Base-by-base conservation (phyloP, 1,140 invertebrate species). In the Hydropsyche tenuis region DNA sequence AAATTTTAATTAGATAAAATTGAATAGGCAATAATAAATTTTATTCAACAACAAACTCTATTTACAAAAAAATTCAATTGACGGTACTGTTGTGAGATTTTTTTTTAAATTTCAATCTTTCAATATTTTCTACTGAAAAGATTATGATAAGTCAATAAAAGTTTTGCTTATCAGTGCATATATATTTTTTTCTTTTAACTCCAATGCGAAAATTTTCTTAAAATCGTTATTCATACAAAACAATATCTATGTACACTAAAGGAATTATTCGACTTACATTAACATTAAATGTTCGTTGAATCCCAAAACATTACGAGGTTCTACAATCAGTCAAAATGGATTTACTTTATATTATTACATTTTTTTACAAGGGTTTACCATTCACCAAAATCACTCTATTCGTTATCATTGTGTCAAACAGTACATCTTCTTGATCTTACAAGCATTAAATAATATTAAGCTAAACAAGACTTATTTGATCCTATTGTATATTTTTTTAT, bases 291-390 rank as follows among this genome's bases (percentile, higher is more conserved):
- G 7, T 25, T 60, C 56, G 56, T 60, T 60, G 56, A 60, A 60
- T 60, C 7, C 23, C 23, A 18, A 60, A 27, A 18, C 12, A 22
- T 14, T 14, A 60, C 23, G 23, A 60, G 56, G 23, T 60, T 23
- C 56, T 60, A 60, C 56, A 60, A 60, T 60, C 56, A 60, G 56
- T 60, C 56, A 20, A 60, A 60, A 60, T 20, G 16, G 11, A 16
- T 60, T 25, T 25, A 7, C 25, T 60, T 23, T 27, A 60, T 23
- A 60, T 23, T 4, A 22, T 60, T 60, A 23, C 23, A 23, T 25
- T 25, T 11, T 60, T 60, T 60, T 60, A 60, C 23, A 60, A 60
- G n/a, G 20, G 12, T 25, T 25, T 60, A 43, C n/a, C 23, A 60
- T 9, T 23, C 20, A 18, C 5, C 9, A 56, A 20, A 56, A 23